Percentiles rank a stretch among this genome's conserved stretches.
Evolutionary conservation across 2,113 vertebrate genomes (phyloP).

Genomic region (Aldabrachelys gigantea): DNA sequence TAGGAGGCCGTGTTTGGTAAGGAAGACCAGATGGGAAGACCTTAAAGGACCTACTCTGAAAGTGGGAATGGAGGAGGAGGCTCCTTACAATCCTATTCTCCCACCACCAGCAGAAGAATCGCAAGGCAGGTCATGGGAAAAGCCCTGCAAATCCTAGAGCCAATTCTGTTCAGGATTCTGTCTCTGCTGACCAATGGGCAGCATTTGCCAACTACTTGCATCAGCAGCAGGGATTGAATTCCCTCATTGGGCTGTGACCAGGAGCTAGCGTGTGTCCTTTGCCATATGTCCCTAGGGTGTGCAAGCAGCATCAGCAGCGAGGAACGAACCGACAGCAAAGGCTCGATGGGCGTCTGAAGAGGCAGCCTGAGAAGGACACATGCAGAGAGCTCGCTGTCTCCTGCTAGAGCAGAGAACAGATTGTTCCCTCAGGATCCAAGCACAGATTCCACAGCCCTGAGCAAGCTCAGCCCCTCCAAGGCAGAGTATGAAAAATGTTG

Average conservation of each 20-base stretch:
- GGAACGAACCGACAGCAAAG: not conserved
- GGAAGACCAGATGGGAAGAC: not conserved
- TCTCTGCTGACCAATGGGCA: accelerated
- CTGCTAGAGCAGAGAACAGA: accelerated
- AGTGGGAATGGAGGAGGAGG: not conserved
- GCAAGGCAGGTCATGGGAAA: accelerated
- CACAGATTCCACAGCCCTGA: not conserved
- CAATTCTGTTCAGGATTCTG: not conserved
- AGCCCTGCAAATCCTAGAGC: not conserved
- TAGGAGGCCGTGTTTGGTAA: not conserved
- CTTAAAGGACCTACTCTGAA: not conserved
- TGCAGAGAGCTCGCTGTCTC: not conserved
- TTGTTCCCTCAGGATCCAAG: not conserved
- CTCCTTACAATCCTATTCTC: not conserved
- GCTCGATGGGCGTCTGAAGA: not conserved
- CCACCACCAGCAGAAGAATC: not conserved
- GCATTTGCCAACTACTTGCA: not conserved
- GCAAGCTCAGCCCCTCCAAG: no score
- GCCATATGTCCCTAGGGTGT: not conserved
- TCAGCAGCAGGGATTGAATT: not conserved
- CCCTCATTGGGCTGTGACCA: slow-evolving; percentile 9
- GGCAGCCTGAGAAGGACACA: not conserved
- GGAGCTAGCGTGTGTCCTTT: not conserved
- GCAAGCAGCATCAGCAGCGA: accelerated
- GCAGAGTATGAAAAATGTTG: not conserved